Conservation (phyloP, 1,140 invertebrate genomes). For the Pseudomyrmex dendroicus region DNA sequence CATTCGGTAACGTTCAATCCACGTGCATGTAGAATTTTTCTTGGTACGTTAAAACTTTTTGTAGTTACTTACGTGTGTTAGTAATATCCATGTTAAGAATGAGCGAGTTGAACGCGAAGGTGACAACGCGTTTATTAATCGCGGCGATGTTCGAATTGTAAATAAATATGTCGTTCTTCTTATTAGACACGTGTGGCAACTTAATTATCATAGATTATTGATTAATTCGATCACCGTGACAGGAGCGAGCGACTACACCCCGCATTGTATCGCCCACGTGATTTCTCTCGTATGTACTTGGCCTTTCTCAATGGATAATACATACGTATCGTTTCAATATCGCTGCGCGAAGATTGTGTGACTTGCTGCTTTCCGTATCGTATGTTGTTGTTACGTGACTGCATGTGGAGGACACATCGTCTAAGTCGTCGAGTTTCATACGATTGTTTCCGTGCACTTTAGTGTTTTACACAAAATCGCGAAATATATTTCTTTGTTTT, state of each 20-base stretch:
- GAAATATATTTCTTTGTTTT: too few species aligned
- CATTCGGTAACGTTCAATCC: too few species aligned
- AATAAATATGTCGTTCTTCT: slow-evolving; percentile 33
- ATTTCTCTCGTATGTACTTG: slow-evolving; percentile 22
- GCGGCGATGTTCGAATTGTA: slow-evolving; percentile 6
- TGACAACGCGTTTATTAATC: slow-evolving; percentile 6
- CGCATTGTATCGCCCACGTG: slow-evolving; percentile 41
- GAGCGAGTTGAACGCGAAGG: neutral
- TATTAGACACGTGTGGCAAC: neutral
- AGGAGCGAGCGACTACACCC: slow-evolving; percentile 43
- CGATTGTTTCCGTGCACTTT: neutral
- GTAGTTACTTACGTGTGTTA: neutral
- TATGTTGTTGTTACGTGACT: neutral
- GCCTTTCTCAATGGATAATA: slow-evolving; percentile 20
- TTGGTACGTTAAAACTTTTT: too few species aligned
- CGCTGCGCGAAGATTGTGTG: slow-evolving; percentile 10
- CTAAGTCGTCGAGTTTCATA: neutral
- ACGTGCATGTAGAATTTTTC: neutral
- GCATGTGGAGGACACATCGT: neutral
- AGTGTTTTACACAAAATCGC: neutral
- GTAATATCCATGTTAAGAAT: slow-evolving; percentile 21
- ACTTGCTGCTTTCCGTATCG: slow-evolving; percentile 25
- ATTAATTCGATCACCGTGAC: slow-evolving; percentile 51
- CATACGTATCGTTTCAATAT: slow-evolving; percentile 25
- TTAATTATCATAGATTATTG: slow-evolving; percentile 52